phyloP scores from a whole-genome alignment of 2,888 invertebrate genomes.

The Cephus rjabovi region DNA sequence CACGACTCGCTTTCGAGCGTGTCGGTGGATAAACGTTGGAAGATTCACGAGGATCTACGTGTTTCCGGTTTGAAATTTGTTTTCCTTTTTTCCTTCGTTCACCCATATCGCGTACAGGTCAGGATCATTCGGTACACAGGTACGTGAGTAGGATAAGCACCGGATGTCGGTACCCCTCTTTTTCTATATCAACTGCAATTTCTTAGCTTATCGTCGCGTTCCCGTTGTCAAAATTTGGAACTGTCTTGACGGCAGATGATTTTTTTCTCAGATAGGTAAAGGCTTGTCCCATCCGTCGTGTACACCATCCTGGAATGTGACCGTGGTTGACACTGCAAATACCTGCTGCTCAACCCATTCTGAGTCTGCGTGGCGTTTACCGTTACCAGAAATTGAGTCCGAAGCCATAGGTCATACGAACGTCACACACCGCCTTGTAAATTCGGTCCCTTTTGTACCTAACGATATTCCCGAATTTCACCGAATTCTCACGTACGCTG shows the following conservation, averaged over 20 bases:
- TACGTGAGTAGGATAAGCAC: neutral
- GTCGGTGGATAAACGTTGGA: neutral
- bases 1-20: neutral
- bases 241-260: neutral
- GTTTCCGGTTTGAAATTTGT: neutral
- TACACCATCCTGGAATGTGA: neutral
- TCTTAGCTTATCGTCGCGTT: neutral
- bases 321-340: constrained; percentile 6
- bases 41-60: neutral
- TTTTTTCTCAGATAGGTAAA: neutral
- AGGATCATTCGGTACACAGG: neutral
- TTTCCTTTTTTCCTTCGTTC: neutral
- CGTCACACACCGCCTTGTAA: neutral
- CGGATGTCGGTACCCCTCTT: neutral
- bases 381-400: neutral
- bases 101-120: neutral
- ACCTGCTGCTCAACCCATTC: neutral
- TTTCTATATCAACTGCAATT: neutral
- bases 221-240: neutral
- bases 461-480: neutral
- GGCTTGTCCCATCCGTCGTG: neutral
- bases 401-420: neutral
- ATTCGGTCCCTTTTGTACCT: neutral
- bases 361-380: neutral
- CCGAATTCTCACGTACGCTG: neutral